Base-by-base conservation (phyloP, 64 coral and sea anemone species). In the Porites australiensis region DNA sequence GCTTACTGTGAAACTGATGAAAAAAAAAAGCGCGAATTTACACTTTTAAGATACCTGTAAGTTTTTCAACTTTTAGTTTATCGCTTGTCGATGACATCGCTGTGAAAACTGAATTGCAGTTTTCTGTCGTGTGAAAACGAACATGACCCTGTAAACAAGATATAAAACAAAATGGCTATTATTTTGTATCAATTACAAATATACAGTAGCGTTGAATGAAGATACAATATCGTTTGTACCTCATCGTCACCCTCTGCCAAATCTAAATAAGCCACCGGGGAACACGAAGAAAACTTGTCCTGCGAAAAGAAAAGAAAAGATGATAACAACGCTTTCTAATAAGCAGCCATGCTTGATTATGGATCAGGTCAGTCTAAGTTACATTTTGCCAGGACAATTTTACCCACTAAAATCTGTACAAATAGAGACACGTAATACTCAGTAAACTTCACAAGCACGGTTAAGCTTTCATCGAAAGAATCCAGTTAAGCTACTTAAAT, bases 201-300 rank as follows among this genome's bases (percentile, higher is more conserved):
- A 73, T 8, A 73, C 20, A 73, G 44, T 45, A 73, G 18, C 70
- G 18, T 45, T 27, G 1, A 10, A 73, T 27, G 7, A 73, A 73
- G 2, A 9, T 3, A 45, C 3, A 73, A 9, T 21, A 73, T 49
- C 45, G 13, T 13, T 23, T 58, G 20, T 77, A 98, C 96, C 85
- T 88, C 78, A 70, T 45, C 74, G 27, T 20, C 70, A 18, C 89
- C 96, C 10, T 92, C 92, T 57, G 70, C 73, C 13, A 96, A 70
- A 15, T 98, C 97, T 58, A 98, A 54, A 68, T 96, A 98, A 15
- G 94, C 90, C 14, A 98, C 87, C 61, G 97, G 94, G 21, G 91
- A 82, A 73, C 80, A 47, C 3, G 48, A 49, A 48, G 77, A 66
- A 57, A 98, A 88, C 20, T 58, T 83, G 23, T 63, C 87, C 97